phyloP scores from a whole-genome alignment of 2,797 vertebrate genomes.

The Xenentodon cancila region DNA sequence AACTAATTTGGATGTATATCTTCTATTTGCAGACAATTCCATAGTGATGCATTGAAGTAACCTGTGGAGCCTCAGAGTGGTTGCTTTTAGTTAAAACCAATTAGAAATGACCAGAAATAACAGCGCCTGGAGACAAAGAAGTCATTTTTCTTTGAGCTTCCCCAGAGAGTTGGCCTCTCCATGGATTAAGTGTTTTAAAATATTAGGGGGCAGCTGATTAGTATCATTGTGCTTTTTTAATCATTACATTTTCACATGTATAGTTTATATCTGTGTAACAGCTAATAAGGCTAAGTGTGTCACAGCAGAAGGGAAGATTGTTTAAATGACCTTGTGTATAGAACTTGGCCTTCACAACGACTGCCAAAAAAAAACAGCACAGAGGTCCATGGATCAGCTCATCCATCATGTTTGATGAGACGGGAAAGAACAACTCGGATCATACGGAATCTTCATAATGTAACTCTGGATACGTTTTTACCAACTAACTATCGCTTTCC shows the following conservation, averaged over 20 bases:
- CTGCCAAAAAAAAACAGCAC: conserved; percentile 31
- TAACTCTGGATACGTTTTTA: background rate
- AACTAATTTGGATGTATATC: conserved; percentile 87
- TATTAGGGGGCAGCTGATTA: conserved; percentile 88
- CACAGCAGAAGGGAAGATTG: conserved; percentile 75
- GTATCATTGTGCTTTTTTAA: conserved; percentile 86
- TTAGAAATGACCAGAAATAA: conserved; percentile 92
- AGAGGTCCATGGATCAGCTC: conserved; percentile 44
- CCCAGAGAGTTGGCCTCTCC: conserved; percentile 85
- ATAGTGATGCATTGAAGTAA: conserved; percentile 81
- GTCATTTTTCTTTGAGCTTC: conserved; percentile 87
- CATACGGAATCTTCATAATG: conserved; percentile 5
- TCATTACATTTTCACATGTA: conserved; percentile 84
- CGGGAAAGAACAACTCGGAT: conserved; percentile 27
- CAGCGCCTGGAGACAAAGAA: conserved; percentile 88
- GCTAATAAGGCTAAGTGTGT: conserved; percentile 82
- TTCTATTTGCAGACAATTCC: conserved; percentile 86
- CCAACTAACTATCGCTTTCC: too few species aligned
- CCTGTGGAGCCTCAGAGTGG: conserved; percentile 84
- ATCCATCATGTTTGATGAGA: conserved; percentile 44
- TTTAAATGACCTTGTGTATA: conserved; percentile 81
- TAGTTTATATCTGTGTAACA: conserved; percentile 81
- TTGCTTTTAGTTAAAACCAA: conserved; percentile 90
- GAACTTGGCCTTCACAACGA: conserved; percentile 72
- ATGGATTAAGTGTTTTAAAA: conserved; percentile 88